Conservation (phyloP, 1,140 invertebrate genomes). For the Aphis craccivora region DNA sequence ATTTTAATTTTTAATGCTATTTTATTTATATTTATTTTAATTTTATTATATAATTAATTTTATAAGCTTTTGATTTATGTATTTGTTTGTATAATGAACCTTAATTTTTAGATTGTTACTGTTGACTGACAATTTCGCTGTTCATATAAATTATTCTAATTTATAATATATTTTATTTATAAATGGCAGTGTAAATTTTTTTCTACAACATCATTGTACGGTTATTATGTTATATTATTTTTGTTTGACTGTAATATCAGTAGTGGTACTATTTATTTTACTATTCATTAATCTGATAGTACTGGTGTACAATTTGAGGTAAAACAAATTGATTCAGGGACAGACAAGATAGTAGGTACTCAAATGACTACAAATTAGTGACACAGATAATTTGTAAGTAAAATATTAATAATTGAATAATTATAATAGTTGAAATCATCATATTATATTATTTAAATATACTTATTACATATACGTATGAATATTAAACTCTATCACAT, state of each 20-base stretch:
- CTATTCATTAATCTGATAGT: neutral
- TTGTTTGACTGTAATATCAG: neutral
- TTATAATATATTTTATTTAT: too few species aligned
- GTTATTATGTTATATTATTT: neutral
- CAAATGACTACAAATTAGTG: neutral
- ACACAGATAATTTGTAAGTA: neutral
- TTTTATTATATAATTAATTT: neutral
- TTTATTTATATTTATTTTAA: neutral
- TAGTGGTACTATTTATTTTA: neutral
- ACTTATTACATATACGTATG: too few species aligned
- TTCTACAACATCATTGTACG: neutral
- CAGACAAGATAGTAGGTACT: neutral
- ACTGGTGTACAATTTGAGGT: neutral
- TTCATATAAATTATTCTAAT: neutral
- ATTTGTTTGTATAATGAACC: neutral
- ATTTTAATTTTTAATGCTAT: neutral
- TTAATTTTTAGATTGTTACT: neutral
- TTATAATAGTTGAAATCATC: neutral
- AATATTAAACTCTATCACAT: neutral
- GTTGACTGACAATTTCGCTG: neutral
- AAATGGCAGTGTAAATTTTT: neutral
- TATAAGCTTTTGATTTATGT: neutral
- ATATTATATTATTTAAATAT: neutral
- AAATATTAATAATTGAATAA: neutral
- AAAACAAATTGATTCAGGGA: neutral